Conservation (phyloP, 2,797 vertebrate species). For the Hylomyscus alleni region DNA sequence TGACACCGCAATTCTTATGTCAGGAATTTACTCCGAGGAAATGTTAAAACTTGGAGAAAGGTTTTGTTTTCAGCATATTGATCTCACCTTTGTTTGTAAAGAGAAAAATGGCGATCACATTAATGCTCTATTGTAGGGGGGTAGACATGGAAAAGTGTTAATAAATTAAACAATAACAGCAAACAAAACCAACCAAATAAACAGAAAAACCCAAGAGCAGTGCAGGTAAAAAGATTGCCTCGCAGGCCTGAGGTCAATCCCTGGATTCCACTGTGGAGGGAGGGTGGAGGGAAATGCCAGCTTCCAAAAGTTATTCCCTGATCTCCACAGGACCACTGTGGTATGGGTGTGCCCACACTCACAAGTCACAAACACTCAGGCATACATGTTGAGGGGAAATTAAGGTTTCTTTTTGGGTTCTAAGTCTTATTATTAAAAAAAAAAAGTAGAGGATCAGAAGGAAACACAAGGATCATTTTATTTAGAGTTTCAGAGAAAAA, state of each 20-base stretch:
- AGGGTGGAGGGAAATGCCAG: background rate
- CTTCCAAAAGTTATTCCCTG: background rate
- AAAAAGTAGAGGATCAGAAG: background rate
- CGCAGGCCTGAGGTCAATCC: background rate
- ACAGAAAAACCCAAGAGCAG: background rate
- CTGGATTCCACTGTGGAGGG: background rate
- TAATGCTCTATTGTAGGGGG: background rate
- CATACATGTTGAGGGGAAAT: background rate
- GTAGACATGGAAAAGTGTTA: background rate
- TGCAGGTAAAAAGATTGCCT: background rate
- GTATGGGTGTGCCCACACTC: background rate
- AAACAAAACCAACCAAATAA: background rate
- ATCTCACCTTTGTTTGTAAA: background rate
- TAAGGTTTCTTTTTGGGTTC: background rate
- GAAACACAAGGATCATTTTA: background rate
- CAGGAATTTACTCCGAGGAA: background rate
- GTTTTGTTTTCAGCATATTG: background rate
- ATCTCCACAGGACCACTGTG: background rate
- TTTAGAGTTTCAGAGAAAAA: background rate
- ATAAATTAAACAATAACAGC: background rate
- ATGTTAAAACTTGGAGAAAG: background rate
- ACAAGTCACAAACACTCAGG: background rate
- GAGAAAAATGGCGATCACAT: background rate
- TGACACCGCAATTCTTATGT: background rate
- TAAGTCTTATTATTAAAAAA: background rate